These are phyloP conservation scores for Cyclargus thomasi DNA, from an alignment of 1,140 invertebrate species.

Conservation along the genomic window DNA sequence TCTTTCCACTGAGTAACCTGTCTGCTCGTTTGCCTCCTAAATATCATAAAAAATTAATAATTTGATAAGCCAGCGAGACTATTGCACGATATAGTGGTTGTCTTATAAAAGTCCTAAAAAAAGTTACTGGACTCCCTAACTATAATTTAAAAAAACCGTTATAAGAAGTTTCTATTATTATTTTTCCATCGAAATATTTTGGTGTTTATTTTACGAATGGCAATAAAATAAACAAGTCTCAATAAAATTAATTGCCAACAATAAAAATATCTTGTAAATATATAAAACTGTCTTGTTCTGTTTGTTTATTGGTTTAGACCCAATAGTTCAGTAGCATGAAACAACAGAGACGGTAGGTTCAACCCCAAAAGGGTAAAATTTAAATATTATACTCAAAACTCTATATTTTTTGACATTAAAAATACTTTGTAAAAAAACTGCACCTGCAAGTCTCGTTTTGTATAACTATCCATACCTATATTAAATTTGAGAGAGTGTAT, in stretches of 20 bases:
- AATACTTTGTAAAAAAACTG: too few relatives aligned
- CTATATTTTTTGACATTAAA: neutral
- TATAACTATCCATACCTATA: too few relatives aligned
- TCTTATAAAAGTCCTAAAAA: too few relatives aligned
- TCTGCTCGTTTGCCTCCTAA: too few relatives aligned
- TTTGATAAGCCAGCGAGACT: too few relatives aligned
- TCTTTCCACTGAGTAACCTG: too few relatives aligned
- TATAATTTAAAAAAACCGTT: too few relatives aligned
- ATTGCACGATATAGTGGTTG: too few relatives aligned
- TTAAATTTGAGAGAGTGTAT: too few relatives aligned
- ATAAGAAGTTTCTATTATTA: neutral
- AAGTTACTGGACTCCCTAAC: neutral
- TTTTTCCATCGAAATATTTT: neutral
- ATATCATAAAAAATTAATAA: too few relatives aligned
- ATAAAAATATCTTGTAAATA: neutral
- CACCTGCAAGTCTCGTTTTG: too few relatives aligned
- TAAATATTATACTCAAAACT: neutral
- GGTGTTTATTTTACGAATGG: neutral
- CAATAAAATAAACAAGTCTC: neutral
- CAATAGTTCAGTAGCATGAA: neutral
- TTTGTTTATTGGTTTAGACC: neutral
- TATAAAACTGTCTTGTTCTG: neutral
- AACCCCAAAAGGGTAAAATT: neutral
- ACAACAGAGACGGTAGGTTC: too few relatives aligned
- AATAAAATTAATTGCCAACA: neutral